These are phyloP conservation scores for Drosophila baimaii DNA, from an alignment of 1,140 invertebrate genomes.

Conservation along the genomic window DNA sequence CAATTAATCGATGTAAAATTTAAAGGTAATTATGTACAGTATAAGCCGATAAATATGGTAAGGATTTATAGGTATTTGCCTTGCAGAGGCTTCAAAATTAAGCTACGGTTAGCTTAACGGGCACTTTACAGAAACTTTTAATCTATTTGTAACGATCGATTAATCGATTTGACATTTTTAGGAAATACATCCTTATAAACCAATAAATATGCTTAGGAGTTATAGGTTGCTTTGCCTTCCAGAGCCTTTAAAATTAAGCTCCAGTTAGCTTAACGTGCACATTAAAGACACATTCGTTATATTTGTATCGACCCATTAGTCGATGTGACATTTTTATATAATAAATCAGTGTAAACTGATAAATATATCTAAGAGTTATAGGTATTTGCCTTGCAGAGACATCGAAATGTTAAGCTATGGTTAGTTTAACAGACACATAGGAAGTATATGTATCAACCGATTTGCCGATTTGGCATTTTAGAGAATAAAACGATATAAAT, in stretches of 20 bases:
- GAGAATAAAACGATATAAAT: not conserved
- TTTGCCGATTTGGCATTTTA: not conserved
- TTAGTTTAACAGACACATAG: no score
- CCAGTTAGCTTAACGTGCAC: no score
- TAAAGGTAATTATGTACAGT: no score
- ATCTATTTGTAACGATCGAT: not conserved
- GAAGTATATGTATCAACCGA: no score
- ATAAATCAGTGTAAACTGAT: not conserved
- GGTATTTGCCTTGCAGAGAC: not conserved
- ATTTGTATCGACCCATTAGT: not conserved
- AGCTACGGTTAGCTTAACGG: no score
- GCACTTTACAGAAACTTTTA: not conserved
- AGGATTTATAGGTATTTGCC: not conserved
- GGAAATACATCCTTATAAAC: not conserved
- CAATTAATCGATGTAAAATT: no score
- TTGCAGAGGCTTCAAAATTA: no score
- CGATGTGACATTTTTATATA: not conserved
- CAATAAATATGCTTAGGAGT: not conserved
- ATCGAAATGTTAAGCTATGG: no score
- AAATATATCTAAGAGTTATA: not conserved
- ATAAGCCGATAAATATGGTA: not conserved
- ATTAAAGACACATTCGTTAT: not conserved
- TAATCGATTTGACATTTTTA: not conserved
- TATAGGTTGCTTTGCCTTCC: no score
- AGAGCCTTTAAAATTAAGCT: no score